Percentiles rank a stretch among this genome's conserved stretches.
Evolutionary conservation across 2,888 invertebrate species (phyloP).

Genomic region (Aquatica leii): DNA sequence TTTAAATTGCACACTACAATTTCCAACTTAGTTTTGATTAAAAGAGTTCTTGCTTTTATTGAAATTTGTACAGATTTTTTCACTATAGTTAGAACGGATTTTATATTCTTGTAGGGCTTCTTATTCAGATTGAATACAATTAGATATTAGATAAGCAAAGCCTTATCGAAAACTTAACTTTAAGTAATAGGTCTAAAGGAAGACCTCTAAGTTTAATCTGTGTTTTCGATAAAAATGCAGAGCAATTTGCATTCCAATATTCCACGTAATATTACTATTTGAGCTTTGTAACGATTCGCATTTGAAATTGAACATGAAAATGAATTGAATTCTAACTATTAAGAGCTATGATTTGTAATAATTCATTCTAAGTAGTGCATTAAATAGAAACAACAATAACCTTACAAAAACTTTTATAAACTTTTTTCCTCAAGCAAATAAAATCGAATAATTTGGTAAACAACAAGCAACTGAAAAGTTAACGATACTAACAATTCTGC

Average conservation of each 20-base stretch:
- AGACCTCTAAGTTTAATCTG: slow-evolving; percentile 46
- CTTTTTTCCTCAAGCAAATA: slow-evolving; percentile 9
- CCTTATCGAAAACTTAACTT: slow-evolving; percentile 54
- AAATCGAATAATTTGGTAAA: slow-evolving; percentile 10
- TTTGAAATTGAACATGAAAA: slow-evolving; percentile 11
- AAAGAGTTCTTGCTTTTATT: neutral
- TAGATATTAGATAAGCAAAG: slow-evolving; percentile 43
- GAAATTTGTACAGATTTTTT: neutral
- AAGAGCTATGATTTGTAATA: slow-evolving; percentile 17
- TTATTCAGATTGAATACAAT: slow-evolving; percentile 43
- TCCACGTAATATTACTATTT: neutral
- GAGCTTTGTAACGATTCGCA: slow-evolving; percentile 12
- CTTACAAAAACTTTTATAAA: slow-evolving; percentile 1
- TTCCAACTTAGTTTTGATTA: slow-evolving; percentile 3
- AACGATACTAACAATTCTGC: slow-evolving; percentile 49
- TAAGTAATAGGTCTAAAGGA: slow-evolving; percentile 48
- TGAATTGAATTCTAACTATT: slow-evolving; percentile 14
- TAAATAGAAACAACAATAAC: slow-evolving; percentile 10
- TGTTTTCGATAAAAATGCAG: slow-evolving; percentile 24
- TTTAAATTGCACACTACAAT: slow-evolving; percentile 24
- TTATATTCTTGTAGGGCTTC: slow-evolving; percentile 44
- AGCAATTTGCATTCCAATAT: slow-evolving; percentile 4
- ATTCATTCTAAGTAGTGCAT: slow-evolving; percentile 11
- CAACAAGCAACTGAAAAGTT: slow-evolving; percentile 13
- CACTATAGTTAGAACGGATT: slow-evolving; percentile 13